Evolutionary conservation across 1,140 invertebrate species (phyloP), one percentile per base, ranked within the genome.

Genomic region (Sesamia nonagrioides): DNA sequence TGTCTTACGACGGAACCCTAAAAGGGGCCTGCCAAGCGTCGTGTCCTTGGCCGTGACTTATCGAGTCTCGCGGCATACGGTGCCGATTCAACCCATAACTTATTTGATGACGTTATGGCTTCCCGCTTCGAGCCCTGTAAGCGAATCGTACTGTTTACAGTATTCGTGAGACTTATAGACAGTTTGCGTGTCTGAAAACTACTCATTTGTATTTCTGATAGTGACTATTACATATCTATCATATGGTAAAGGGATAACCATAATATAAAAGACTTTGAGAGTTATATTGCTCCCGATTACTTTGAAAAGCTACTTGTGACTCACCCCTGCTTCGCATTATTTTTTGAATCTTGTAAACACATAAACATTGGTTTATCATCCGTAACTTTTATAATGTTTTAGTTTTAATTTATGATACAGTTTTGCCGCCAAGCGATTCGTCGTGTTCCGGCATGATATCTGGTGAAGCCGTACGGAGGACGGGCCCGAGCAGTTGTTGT

Each of bases 11-110:
- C 33, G n/a, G 35, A 17, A 13, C 60, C 60, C n/a, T 37, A 40
- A 18, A 40, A 17, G 15, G 27, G 27, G 15, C 4, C 6, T 13
- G 11, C 13, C 21, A n/a, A 33, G 58, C 1, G 9, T n/a, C 35
- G 13, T 58, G 27, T n/a, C 60, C 60, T 61, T 61, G 60, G n/a
- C 60, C 60, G 35, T 61, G 60, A 61, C 60, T 61, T 61, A 61
- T 37, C 60, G 35, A 61, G 15, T 37, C 37, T 8, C n/a, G 33
- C 35, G 33, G 35, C 60, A 61, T 37, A 61, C 58, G 58, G 58
- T 7, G 54, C 11, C 7, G 15, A n/a, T 17, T 40, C 7, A 35
- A 61, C 58, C 60, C 60, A 35, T 8, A 33, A 13, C 60, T 61
- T 61, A 61, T 61, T 61, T 61, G 60, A 61, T 61, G 35, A 40